These are phyloP conservation scores for Antrozous pallidus DNA, from an alignment of 2,797 vertebrate species.

Conservation along the genomic window DNA sequence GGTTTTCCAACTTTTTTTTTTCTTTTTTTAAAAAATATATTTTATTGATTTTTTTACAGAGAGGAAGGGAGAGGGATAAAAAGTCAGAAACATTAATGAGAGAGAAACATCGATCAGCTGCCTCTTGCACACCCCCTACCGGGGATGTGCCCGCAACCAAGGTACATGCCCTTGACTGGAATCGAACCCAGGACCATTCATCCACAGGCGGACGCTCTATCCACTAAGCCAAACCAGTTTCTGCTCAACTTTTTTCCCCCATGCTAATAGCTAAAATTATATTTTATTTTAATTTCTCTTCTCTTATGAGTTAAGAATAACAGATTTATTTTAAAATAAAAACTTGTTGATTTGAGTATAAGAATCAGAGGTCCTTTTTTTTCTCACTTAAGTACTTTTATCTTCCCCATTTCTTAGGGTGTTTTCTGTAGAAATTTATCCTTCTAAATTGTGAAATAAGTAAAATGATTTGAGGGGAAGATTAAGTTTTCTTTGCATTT, in stretches of 20 bases:
- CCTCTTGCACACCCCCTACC: too few relatives aligned
- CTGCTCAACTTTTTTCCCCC: not conserved
- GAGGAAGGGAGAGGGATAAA: too few relatives aligned
- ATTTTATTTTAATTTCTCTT: constrained; percentile 27
- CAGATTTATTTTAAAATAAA: constrained; percentile 44
- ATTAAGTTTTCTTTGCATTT: not conserved
- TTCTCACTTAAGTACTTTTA: not conserved
- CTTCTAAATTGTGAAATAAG: constrained; percentile 27
- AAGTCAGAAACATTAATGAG: too few relatives aligned
- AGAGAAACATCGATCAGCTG: too few relatives aligned
- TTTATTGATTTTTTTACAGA: too few relatives aligned
- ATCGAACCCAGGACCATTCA: too few relatives aligned
- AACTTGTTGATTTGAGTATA: constrained; percentile 33
- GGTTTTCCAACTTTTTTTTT: not conserved
- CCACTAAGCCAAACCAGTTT: too few relatives aligned
- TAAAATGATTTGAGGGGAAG: not conserved
- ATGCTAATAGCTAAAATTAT: not conserved
- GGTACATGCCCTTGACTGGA: too few relatives aligned
- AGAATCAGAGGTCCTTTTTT: not conserved
- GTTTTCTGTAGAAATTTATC: constrained; percentile 30
- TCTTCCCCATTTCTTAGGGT: not conserved
- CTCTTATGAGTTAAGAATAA: constrained; percentile 27
- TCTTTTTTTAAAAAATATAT: too few relatives aligned
- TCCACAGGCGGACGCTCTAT: too few relatives aligned
- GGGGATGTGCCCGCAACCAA: too few relatives aligned